Base-by-base conservation (phyloP, 2,113 vertebrate species). In the Lamprologus sp. region DNA sequence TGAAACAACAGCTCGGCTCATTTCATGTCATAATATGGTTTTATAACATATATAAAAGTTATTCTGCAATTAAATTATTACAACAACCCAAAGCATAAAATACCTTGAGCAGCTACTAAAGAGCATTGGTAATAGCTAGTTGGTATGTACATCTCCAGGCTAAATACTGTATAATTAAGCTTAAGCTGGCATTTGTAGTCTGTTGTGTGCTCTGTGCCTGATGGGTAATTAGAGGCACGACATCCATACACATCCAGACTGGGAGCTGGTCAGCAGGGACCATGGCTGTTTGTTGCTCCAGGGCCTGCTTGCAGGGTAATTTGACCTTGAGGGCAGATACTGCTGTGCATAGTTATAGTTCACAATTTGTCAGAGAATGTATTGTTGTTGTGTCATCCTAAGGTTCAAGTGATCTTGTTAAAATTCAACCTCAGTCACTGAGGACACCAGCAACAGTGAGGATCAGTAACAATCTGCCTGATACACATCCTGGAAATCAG, bases 361-460 rank as follows among this genome's bases (percentile, higher is more conserved):
- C 35, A 37, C 19, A 82, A 26, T 54, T 37, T 55, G 15, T 83
- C 51, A 35, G 33, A 81, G 14, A 47, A 33, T 73, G 54, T 70
- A 33, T 37, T 13, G 68, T 58, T 83, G 15, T 81, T 82, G 55
- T 87, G 26, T 90, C 49, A 35, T 88, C 51, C 55, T 14, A 49
- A 97, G 96, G 91, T 90, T 95, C 92, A 35, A 49, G 37, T 19
- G 23, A 13, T 83, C 37, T 68, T 19, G 4, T 23, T 63, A 89
- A 88, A 88, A 91, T 93, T 58, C 87, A 12, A 23, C 81, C 87
- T 58, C 14, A n/a, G 33, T 58, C 68, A 49, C 33, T 17, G 19
- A 82, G 21, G 68, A 88, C 63, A 21, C 23, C 81, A 33, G 19
- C 42, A 17, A n/a, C 53, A 17, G 47, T 42, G 42, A 51, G 7